Evolutionary conservation across 2,888 invertebrate genomes (phyloP).

Genomic region (Polydrusus pterygomalis): DNA sequence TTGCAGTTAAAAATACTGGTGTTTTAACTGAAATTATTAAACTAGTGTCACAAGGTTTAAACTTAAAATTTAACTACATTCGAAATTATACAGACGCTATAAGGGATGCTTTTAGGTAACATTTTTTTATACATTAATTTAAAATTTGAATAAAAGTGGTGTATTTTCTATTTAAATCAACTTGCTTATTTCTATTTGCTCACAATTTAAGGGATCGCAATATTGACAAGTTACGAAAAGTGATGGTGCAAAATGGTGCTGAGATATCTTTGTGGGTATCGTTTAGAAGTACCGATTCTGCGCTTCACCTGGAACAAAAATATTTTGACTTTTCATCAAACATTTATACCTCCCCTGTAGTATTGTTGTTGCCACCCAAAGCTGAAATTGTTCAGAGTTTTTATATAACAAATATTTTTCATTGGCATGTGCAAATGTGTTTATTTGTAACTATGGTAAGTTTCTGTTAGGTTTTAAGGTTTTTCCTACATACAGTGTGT

Average conservation of each 20-base stretch:
- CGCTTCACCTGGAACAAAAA: background rate
- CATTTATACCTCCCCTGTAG: background rate
- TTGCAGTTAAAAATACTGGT: background rate
- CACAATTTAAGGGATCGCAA: background rate
- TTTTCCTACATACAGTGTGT: too few relatives aligned
- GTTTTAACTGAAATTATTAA: background rate
- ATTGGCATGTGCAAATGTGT: background rate
- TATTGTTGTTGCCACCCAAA: background rate
- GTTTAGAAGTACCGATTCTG: background rate
- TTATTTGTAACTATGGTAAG: constrained; percentile 8
- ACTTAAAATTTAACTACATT: constrained; percentile 4
- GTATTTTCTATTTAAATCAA: background rate
- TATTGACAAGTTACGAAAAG: background rate
- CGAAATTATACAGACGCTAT: constrained; percentile 1
- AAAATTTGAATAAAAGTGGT: too few relatives aligned
- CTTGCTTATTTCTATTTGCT: background rate
- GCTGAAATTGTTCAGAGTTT: background rate
- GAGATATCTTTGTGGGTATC: background rate
- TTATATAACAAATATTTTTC: background rate
- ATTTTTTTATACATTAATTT: background rate
- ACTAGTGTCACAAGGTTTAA: background rate
- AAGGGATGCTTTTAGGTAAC: constrained; percentile 3
- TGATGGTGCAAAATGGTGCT: background rate
- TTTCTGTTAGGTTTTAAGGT: too few relatives aligned
- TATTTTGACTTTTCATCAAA: constrained; percentile 1